phyloP scores from a whole-genome alignment of 1,140 invertebrate genomes.

The Sipha flava region DNA sequence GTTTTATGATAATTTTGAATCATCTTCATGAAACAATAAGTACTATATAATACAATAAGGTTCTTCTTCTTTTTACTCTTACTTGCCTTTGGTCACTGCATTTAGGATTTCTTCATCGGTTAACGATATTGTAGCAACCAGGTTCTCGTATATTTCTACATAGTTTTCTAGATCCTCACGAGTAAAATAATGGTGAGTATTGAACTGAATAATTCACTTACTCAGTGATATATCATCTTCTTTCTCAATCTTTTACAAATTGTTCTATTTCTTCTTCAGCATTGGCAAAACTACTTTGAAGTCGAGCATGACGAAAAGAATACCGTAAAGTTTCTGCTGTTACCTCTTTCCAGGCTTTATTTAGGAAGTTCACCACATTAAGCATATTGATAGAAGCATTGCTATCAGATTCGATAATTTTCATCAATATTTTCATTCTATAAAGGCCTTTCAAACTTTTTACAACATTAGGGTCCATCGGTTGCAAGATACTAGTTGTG shows the following conservation, averaged over 20 bases:
- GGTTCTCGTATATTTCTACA: neutral
- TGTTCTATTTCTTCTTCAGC: neutral
- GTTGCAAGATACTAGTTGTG: conserved; percentile 44
- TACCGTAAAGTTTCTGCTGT: no score
- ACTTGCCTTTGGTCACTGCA: neutral
- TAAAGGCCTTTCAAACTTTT: conserved; percentile 23
- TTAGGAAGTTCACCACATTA: neutral
- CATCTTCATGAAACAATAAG: neutral
- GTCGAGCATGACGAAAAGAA: neutral
- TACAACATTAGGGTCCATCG: conserved; percentile 45
- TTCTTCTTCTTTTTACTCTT: conserved; percentile 1
- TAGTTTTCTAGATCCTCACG: neutral
- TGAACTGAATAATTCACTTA: neutral
- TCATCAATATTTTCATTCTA: no score
- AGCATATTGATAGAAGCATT: neutral
- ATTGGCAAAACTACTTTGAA: neutral
- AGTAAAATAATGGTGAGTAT: neutral
- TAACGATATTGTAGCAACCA: neutral
- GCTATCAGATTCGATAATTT: neutral
- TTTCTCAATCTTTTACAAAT: neutral
- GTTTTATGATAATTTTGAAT: neutral
- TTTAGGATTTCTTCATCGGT: neutral
- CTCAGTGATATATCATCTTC: neutral
- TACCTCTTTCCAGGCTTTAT: neutral
- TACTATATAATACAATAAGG: neutral